These are phyloP conservation scores for Heliconius sara DNA, from an alignment of 2,888 invertebrate species.

Conservation along the genomic window DNA sequence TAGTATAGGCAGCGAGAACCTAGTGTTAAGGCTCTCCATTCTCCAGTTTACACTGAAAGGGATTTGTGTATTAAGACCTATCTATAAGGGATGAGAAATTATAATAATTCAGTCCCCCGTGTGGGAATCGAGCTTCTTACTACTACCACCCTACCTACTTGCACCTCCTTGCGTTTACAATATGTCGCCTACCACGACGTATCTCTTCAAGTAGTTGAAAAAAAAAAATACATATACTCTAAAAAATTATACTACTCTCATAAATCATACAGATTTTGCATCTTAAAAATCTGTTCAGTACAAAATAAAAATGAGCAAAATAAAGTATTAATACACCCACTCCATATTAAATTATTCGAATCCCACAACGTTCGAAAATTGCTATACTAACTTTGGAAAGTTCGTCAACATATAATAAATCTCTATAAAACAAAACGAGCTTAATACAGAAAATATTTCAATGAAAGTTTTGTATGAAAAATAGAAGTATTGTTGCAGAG, in stretches of 20 bases:
- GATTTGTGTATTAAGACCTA: no score
- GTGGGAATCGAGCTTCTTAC: no score
- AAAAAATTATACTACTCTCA: not conserved
- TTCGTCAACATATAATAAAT: constrained; percentile 29
- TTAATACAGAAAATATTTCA: constrained; percentile 18
- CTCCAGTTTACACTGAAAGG: no score
- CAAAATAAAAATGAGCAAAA: not conserved
- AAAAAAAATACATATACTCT: not conserved
- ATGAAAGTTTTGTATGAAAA: constrained; percentile 20
- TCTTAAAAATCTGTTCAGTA: not conserved
- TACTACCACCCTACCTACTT: no score
- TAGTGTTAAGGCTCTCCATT: no score
- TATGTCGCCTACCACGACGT: no score
- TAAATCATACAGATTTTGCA: not conserved
- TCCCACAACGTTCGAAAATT: constrained; percentile 17
- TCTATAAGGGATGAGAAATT: no score
- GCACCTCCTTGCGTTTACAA: no score
- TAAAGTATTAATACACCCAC: not conserved
- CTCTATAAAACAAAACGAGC: constrained; percentile 26
- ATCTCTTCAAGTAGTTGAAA: not conserved
- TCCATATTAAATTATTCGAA: constrained; percentile 14
- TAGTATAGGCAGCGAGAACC: no score
- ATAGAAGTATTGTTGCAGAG: constrained; percentile 8
- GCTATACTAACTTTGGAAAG: constrained; percentile 20
- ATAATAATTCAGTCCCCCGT: no score